Evolutionary conservation across 2,113 vertebrate genomes (phyloP).

Genomic region (Esox niger): DNA sequence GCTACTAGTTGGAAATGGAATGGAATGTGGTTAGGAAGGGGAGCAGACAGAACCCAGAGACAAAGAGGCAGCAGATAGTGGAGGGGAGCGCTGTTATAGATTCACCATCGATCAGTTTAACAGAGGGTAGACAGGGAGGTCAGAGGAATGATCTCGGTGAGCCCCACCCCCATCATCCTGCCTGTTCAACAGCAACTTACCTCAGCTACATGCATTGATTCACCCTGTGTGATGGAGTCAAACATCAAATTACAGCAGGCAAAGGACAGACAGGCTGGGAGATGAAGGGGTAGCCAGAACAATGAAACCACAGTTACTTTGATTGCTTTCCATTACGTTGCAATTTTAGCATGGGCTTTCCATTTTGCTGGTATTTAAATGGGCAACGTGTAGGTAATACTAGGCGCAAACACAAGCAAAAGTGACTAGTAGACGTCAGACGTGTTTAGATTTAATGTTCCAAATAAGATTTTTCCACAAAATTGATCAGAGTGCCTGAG

Average conservation of each 20-base stretch:
- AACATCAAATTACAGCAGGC: conserved; percentile 5
- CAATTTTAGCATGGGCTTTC: too few species aligned
- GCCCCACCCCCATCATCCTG: conserved; percentile 38
- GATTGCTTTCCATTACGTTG: too few species aligned
- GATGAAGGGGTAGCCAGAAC: background rate
- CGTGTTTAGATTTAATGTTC: too few species aligned
- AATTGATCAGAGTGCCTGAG: too few species aligned
- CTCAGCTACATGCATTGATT: conserved; percentile 48
- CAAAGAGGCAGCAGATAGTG: conserved; percentile 44
- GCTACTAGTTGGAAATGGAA: conserved; percentile 20
- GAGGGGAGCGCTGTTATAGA: conserved; percentile 40
- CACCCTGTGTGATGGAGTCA: conserved; percentile 22
- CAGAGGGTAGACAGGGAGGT: conserved; percentile 24
- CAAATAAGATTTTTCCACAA: too few species aligned
- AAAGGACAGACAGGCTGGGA: conserved; percentile 17
- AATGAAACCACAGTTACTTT: too few species aligned
- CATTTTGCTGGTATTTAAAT: too few species aligned
- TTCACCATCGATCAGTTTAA: conserved; percentile 54
- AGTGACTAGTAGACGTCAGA: too few species aligned
- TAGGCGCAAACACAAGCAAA: too few species aligned
- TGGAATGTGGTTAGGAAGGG: conserved; percentile 14
- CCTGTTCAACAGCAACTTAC: conserved; percentile 35
- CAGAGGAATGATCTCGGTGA: conserved; percentile 52
- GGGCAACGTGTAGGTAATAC: too few species aligned
- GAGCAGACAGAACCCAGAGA: conserved; percentile 45